Percentiles rank a stretch among this genome's conserved stretches.
phyloP scores from a whole-genome alignment of 2,113 vertebrate genomes.

The Gymnarchus niloticus region DNA sequence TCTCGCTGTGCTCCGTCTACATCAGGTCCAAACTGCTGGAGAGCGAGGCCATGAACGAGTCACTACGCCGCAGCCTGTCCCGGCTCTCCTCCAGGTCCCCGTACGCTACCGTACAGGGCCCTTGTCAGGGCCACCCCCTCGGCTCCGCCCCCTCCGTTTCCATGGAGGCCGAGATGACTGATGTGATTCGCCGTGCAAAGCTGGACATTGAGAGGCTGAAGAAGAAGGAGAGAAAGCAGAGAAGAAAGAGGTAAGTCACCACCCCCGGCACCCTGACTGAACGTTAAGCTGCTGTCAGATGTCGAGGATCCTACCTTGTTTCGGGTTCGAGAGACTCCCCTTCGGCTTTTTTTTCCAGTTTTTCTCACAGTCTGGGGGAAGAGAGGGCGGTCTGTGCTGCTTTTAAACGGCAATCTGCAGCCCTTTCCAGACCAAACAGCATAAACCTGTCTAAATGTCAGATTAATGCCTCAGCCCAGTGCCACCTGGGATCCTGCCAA shows the following conservation, averaged over 20 bases:
- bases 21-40: constrained; percentile 87
- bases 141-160: constrained; percentile 65
- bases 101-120: constrained; percentile 51
- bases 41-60: constrained; percentile 94
- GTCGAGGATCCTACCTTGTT: not conserved
- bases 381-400: not conserved
- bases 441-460: not conserved
- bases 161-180: constrained; percentile 77
- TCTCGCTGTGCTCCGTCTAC: not conserved
- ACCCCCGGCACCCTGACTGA: not conserved
- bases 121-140: constrained; percentile 45
- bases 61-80: constrained; percentile 73
- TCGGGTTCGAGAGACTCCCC: not conserved
- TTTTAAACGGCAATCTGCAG: not conserved
- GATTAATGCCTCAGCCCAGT: not conserved
- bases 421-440: not conserved
- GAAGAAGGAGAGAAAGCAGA: constrained; percentile 82
- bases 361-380: not conserved
- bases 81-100: constrained; percentile 66
- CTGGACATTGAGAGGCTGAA: constrained; percentile 86
- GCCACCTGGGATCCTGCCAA: not conserved
- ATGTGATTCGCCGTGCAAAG: constrained; percentile 82
- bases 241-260: constrained; percentile 71
- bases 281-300: not conserved
- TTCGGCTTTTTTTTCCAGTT: not conserved